Conservation (phyloP, 2,113 vertebrate genomes). For the Rhadina sibilatrix region DNA sequence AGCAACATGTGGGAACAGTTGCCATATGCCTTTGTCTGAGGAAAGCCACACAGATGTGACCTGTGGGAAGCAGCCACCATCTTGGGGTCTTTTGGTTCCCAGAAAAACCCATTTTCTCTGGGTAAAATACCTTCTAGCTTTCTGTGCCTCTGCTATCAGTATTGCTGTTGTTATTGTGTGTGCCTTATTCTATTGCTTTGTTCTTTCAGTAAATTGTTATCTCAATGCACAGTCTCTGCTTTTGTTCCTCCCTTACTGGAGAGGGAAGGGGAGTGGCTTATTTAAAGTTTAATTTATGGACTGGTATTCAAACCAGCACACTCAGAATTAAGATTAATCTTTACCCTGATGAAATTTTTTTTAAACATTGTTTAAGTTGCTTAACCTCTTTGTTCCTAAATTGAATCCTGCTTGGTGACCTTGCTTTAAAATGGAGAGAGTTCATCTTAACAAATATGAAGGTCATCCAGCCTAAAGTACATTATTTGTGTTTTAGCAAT, state of each 20-base stretch:
- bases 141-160: not conserved
- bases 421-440: constrained; percentile 43
- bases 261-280: not conserved
- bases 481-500: constrained; percentile 72
- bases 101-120: not conserved
- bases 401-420: constrained; percentile 62
- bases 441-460: constrained; percentile 71
- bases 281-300: not conserved
- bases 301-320: not conserved
- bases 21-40: not conserved
- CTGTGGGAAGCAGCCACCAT: fast-evolving
- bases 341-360: constrained; percentile 56
- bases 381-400: constrained; percentile 64
- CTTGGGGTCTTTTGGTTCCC: fast-evolving
- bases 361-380: constrained; percentile 49
- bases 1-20: fast-evolving
- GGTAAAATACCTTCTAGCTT: not conserved
- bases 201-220: not conserved
- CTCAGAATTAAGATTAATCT: constrained; percentile 60
- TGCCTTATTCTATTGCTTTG: not conserved
- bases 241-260: not conserved
- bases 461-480: constrained; percentile 60
- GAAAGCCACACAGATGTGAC: fast-evolving
- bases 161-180: not conserved
- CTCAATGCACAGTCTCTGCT: not conserved